Base-by-base conservation (phyloP, 2,888 invertebrate species). In the Mayetiola destructor region DNA sequence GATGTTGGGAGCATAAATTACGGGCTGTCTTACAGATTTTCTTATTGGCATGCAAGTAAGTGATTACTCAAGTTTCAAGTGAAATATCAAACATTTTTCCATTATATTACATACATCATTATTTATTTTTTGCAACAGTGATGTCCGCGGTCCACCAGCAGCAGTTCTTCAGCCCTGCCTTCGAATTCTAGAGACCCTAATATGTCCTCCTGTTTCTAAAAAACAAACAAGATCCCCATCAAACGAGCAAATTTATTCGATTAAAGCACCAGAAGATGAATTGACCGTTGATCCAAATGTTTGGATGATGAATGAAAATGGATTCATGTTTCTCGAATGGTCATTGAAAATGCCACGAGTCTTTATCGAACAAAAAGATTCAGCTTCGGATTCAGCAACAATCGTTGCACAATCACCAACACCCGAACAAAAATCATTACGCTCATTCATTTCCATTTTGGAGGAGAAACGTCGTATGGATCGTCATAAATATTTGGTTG, bases 1-100 rank as follows among this genome's bases (percentile, higher is more conserved):
- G 86, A 3, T 94, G 93, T 68, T 96, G 96, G 96, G 95, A 96
- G 69, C 82, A 86, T 60, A 85, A 95, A 65, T 75, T 96, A 1
- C 81, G 88, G 53, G 86, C 88, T 67, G 87, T 94, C 60, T 86
- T 95, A 74, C 84, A 85, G 62, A 75, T 95, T 56, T 94, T 95
- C 75, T 76, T 91, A 57, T 79, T 82, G 73, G 85, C 87, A 4
- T 84, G 84, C 62, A 77, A 80, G 66, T 71, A 60, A 62, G 67
- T 63, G 20, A n/a, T 8, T 3, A 18, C 16, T 12, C 16, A 21
- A 29, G 14, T 32, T 23, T 29, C 36, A 14, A 29, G 20, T n/a
- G 29, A 3, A 42, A 32, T 36, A n/a, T n/a, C n/a, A n/a, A n/a
- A n/a, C n/a, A n/a, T n/a, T n/a, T n/a, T 36, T 36, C 6, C 36